phyloP scores from a whole-genome alignment of 2,113 vertebrate species.

The Ahaetulla prasina region DNA sequence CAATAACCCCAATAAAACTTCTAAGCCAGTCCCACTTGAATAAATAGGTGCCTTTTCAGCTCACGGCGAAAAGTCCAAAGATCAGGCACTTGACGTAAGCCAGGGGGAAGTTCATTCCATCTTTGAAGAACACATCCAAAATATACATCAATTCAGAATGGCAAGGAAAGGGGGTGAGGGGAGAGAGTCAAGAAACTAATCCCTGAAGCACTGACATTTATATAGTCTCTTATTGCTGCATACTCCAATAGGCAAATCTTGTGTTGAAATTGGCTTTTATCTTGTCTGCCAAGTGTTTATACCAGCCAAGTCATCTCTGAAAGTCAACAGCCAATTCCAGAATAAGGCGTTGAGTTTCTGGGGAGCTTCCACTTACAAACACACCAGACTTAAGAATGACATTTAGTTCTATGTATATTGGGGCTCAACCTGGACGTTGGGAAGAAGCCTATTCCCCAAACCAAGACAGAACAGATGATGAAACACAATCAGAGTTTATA shows the following conservation, averaged over 20 bases:
- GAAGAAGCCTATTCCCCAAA: not conserved
- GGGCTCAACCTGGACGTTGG: not conserved
- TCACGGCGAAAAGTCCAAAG: too few relatives aligned
- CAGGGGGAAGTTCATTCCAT: too few relatives aligned
- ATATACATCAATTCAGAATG: not conserved
- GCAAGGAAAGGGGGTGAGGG: not conserved
- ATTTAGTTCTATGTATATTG: not conserved
- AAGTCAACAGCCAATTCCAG: not conserved
- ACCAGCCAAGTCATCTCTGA: not conserved
- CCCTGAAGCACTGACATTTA: not conserved
- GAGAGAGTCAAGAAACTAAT: not conserved
- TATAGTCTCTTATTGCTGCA: not conserved
- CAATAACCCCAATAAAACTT: too few relatives aligned
- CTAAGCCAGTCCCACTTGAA: too few relatives aligned
- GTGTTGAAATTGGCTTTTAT: not conserved
- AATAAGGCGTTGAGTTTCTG: not conserved
- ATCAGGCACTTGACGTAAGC: too few relatives aligned
- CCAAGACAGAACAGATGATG: not conserved
- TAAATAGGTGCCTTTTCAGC: too few relatives aligned
- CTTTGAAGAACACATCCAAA: not conserved
- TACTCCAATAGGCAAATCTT: not conserved
- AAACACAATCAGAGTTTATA: not conserved
- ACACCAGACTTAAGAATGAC: not conserved
- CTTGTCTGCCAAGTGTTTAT: not conserved
- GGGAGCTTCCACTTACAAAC: not conserved